Conservation (phyloP, 2,113 vertebrate species). For the Tapirus terrestris region DNA sequence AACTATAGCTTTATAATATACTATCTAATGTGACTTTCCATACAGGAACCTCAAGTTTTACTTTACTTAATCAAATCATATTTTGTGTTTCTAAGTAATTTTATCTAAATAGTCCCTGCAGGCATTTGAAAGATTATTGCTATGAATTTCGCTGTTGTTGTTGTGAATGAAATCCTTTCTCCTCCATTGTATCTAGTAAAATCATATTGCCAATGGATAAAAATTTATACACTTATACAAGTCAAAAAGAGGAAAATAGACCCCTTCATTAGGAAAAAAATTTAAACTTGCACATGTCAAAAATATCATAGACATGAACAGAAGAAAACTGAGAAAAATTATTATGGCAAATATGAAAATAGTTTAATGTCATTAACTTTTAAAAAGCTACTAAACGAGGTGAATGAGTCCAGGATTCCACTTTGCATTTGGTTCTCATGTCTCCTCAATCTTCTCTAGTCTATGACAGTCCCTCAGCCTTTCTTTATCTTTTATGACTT, state of each 20-base stretch:
- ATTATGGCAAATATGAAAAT: neutral
- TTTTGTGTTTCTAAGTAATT: neutral
- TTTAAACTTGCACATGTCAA: neutral
- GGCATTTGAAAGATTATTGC: neutral
- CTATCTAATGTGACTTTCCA: neutral
- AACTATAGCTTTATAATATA: neutral
- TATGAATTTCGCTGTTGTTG: neutral
- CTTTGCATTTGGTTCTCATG: neutral
- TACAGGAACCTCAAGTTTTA: neutral
- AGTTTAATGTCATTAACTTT: neutral
- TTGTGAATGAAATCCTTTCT: neutral
- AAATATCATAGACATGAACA: neutral
- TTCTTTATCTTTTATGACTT: neutral
- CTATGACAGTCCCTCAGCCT: neutral
- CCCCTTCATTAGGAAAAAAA: neutral
- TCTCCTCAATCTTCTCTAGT: neutral
- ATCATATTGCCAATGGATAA: neutral
- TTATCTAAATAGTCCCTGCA: neutral
- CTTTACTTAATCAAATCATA: neutral
- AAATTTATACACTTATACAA: neutral
- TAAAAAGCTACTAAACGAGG: neutral
- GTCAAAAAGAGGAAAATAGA: neutral
- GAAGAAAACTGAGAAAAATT: neutral
- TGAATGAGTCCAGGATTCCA: neutral
- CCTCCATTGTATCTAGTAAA: neutral